phyloP scores from a whole-genome alignment of 2,797 vertebrate species.

The Triplophysa bombifrons region DNA sequence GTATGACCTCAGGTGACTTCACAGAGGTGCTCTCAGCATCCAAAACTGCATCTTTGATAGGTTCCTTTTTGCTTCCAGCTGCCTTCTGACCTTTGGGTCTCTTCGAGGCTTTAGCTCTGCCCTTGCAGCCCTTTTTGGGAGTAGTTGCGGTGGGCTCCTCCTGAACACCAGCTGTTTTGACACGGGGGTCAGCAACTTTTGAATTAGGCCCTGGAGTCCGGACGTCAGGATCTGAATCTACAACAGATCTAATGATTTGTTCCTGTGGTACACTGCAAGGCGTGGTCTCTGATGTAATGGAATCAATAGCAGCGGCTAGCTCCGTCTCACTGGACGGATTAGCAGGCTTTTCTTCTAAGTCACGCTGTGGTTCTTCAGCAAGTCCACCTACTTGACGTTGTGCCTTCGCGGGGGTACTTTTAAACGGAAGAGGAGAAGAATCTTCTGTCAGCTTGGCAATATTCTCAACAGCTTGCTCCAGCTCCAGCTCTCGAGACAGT shows the following conservation, averaged over 20 bases:
- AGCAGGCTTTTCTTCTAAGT: conserved; percentile 85
- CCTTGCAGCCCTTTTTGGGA: conserved; percentile 78
- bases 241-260: conserved; percentile 74
- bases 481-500: conserved; percentile 85
- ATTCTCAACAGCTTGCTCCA: conserved; percentile 93
- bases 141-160: conserved; percentile 69
- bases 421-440: conserved; percentile 69
- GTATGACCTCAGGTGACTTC: conserved; percentile 58
- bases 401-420: conserved; percentile 74
- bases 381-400: conserved; percentile 66
- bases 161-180: conserved; percentile 65
- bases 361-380: conserved; percentile 66
- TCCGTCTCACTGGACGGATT: conserved; percentile 93
- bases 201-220: conserved; percentile 65
- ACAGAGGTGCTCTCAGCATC: conserved; percentile 67
- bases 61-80: conserved; percentile 78
- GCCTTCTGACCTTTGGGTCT: conserved; percentile 79
- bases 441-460: conserved; percentile 91
- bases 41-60: conserved; percentile 66
- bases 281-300: conserved; percentile 87
- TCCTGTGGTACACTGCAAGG: conserved; percentile 70
- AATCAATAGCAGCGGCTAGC: conserved; percentile 95
- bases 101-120: conserved; percentile 81
- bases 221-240: conserved; percentile 71
- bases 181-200: conserved; percentile 77